These are phyloP conservation scores for Cordylochernes scorpioides DNA, from an alignment of 2,888 invertebrate species.

Conservation along the genomic window DNA sequence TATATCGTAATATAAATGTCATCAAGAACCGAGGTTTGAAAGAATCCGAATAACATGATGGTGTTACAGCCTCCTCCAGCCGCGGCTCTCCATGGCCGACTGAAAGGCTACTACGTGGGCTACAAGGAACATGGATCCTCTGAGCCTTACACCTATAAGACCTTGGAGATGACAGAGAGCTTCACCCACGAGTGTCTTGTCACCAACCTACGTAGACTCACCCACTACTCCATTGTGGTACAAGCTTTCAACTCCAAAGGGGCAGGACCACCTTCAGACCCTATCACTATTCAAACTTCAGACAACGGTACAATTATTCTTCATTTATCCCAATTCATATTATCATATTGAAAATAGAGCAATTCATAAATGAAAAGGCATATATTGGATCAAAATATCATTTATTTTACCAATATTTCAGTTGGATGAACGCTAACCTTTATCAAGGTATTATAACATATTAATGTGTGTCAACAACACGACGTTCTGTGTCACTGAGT, in stretches of 20 bases:
- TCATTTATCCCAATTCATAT: slow-evolving; percentile 2
- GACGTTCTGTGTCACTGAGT: no score
- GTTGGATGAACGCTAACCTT: no score
- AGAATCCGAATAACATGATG: no score
- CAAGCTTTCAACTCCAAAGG: slow-evolving; percentile 14
- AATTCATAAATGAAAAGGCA: no score
- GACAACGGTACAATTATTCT: slow-evolving; percentile 21
- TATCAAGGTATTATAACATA: no score
- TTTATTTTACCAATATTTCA: no score
- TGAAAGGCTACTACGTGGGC: slow-evolving; percentile 23
- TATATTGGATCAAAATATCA: no score
- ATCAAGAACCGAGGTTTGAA: not conserved
- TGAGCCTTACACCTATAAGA: slow-evolving; percentile 20
- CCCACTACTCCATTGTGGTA: slow-evolving; percentile 12
- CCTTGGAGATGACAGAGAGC: slow-evolving; percentile 13
- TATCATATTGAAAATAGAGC: not conserved
- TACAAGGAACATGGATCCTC: slow-evolving; percentile 20
- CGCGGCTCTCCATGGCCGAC: slow-evolving; percentile 10
- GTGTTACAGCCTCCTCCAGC: slow-evolving; percentile 11
- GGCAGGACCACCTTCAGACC: slow-evolving; percentile 14
- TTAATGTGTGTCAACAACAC: no score
- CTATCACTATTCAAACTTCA: slow-evolving; percentile 13
- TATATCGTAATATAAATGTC: not conserved
- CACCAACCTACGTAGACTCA: slow-evolving; percentile 10
- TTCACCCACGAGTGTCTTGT: slow-evolving; percentile 9